Evolutionary conservation across 2,888 invertebrate genomes (phyloP), one percentile per base, ranked within the genome.

Genomic region (Parochlus steinenii): DNA sequence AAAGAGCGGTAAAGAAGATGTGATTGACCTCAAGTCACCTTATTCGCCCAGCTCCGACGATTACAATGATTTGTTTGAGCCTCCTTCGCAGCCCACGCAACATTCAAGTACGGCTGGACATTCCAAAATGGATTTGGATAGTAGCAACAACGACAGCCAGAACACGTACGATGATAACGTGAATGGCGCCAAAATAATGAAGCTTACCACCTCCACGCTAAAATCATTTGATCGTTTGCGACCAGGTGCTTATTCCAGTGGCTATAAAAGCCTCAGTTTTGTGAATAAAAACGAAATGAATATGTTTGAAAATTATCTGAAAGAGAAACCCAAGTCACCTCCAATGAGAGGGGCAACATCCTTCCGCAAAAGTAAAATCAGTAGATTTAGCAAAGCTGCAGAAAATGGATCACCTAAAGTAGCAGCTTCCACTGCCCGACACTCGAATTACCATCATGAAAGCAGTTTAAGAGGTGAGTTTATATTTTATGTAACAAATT

Each of bases 31-130:
- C 52, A 77, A 77, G 44, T 85, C 86, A 15, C 89, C 87, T 0
- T 86, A 87, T 61, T 85, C 85, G 31, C 86, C 86, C 0, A 85
- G 81, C 29, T 82, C 83, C n/a, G 79, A 77, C 47, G 79, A 86
- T 56, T 83, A 81, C 52, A 83, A 85, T 47, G 85, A 86, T 54
- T 65, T 86, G 43, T 86, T 86, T 60, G 78, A 79, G 55, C 85
- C 85, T 33, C 83, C 80, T 8, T 48, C 50, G 37, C 56, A 14
- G 25, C 30, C 24, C 17, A 45, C 11, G 15, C 44, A 22, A 43
- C 43, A 6, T n/a, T n/a, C n/a, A n/a, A 47, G 46, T 38, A 40
- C 47, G 5, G 43, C 43, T 5, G 45, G 45, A 28, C 36, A 27
- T 31, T 30, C 18, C 26, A 34, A 46, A 33, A 39, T 31, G 34